phyloP scores from a whole-genome alignment of 2,888 invertebrate species.

The Eulithis prunata region DNA sequence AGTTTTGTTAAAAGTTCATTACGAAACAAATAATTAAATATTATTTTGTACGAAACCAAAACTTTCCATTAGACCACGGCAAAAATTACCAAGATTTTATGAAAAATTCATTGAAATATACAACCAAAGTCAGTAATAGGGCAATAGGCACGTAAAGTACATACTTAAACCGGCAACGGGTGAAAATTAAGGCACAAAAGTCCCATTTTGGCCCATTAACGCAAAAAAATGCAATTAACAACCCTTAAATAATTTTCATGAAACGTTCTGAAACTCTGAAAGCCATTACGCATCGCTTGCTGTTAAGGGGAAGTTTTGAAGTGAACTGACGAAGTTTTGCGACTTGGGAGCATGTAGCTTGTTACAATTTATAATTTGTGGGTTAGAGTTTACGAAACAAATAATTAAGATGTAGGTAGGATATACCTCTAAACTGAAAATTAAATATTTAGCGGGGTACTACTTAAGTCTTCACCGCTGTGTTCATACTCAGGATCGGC shows the following conservation, averaged over 20 bases:
- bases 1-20: too few species aligned
- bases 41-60: too few species aligned
- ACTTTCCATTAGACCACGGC: neutral
- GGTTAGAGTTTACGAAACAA: constrained; percentile 8
- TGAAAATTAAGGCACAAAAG: constrained; percentile 21
- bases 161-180: constrained; percentile 19
- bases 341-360: constrained; percentile 23
- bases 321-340: constrained; percentile 16
- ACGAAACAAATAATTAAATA: too few species aligned
- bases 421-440: neutral
- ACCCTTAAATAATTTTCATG: constrained; percentile 35
- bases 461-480: too few species aligned
- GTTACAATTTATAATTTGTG: constrained; percentile 19
- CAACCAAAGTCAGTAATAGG: constrained; percentile 5
- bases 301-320: constrained; percentile 24
- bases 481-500: too few species aligned
- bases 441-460: too few species aligned
- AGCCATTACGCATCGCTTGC: constrained; percentile 32
- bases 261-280: constrained; percentile 37
- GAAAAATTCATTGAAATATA: constrained; percentile 9
- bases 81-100: neutral
- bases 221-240: constrained; percentile 38
- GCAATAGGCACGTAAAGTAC: constrained; percentile 11
- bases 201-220: constrained; percentile 30
- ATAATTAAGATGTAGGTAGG: constrained; percentile 2